phyloP scores from a whole-genome alignment of 2,113 vertebrate species.

The Xerus inauris region DNA sequence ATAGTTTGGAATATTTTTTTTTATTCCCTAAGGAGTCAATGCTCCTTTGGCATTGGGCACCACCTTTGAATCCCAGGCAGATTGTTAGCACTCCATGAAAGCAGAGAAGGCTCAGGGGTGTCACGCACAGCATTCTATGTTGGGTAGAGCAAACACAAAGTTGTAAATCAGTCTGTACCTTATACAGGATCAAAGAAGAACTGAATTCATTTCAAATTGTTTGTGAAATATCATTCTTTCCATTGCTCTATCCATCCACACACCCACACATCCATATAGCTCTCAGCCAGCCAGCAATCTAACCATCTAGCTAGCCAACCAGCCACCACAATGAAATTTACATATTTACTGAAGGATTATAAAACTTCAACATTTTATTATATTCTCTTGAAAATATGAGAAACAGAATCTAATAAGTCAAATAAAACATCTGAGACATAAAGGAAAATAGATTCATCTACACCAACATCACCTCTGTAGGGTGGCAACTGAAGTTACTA shows the following conservation, averaged over 20 bases:
- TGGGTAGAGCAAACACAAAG: background rate
- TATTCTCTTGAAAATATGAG: background rate
- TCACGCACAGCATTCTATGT: background rate
- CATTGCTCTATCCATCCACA: background rate
- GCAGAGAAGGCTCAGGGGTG: background rate
- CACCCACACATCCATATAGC: background rate
- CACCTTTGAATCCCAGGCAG: background rate
- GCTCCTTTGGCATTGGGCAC: background rate
- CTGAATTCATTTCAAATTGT: background rate
- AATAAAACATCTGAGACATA: background rate
- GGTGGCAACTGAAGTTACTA: background rate
- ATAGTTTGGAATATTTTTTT: background rate
- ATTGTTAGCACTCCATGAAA: background rate
- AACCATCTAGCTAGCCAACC: fast-evolving
- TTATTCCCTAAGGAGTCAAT: background rate
- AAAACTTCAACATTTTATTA: background rate
- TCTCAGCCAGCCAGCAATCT: background rate
- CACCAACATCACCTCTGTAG: background rate
- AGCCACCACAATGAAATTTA: background rate
- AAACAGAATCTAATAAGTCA: background rate
- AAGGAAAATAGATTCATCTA: background rate
- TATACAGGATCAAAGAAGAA: background rate
- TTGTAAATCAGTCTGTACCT: background rate
- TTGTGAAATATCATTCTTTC: background rate
- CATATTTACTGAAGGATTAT: background rate